phyloP scores from a whole-genome alignment of 2,113 vertebrate species.

The Oryzias javanicus region DNA sequence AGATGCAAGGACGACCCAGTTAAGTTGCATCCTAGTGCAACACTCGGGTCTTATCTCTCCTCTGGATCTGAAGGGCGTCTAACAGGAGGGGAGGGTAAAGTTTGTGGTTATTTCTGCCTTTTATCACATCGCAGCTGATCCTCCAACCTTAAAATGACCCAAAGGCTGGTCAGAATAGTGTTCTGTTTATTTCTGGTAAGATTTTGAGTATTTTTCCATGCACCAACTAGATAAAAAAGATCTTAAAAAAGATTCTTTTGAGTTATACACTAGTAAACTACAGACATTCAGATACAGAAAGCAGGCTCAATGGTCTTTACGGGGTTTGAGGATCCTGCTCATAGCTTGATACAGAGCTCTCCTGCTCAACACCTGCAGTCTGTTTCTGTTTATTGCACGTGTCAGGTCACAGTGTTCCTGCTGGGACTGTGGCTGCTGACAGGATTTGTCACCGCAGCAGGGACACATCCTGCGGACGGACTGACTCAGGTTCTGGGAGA shows the following conservation, averaged over 20 bases:
- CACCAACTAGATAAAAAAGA: too few relatives aligned
- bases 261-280: neutral
- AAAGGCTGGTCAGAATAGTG: neutral
- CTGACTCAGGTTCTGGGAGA: constrained; percentile 20
- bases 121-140: constrained; percentile 1
- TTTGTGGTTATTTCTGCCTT: constrained; percentile 15
- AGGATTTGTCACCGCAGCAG: constrained; percentile 59
- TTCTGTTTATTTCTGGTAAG: too few relatives aligned
- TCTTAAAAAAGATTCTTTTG: too few relatives aligned
- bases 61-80: constrained; percentile 17
- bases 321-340: constrained; percentile 16
- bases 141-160: constrained; percentile 23
- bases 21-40: constrained; percentile 20
- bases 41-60: constrained; percentile 21
- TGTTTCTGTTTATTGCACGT: constrained; percentile 43
- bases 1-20: constrained; percentile 28
- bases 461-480: constrained; percentile 55
- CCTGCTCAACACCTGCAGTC: constrained; percentile 42
- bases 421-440: constrained; percentile 25
- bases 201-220: too few relatives aligned
- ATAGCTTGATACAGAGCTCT: constrained; percentile 19
- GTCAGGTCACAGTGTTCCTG: constrained; percentile 43
- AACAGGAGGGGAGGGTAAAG: constrained; percentile 12
- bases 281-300: neutral
- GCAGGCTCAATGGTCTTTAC: constrained; percentile 3